A percentile compares a stretch with the other conserved stretches of the same genome.
Conservation (phyloP, 1,140 invertebrate genomes). For the Parapsyche elsis region DNA sequence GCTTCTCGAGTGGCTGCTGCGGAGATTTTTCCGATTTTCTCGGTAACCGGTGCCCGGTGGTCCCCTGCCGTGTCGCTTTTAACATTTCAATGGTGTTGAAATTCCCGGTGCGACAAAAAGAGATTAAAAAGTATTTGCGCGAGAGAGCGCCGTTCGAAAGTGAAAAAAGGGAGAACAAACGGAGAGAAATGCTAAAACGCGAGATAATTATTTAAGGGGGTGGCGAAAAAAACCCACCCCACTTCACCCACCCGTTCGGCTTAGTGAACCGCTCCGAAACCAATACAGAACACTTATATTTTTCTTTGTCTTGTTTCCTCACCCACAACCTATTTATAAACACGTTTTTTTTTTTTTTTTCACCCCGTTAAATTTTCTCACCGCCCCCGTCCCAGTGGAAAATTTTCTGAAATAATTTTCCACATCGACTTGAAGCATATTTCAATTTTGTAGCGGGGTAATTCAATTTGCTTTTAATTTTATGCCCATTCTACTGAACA, state of each 20-base stretch:
- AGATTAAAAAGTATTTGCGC: conserved; percentile 32
- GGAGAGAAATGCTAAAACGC: conserved; percentile 49
- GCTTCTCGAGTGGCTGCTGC: background rate
- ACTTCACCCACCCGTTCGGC: background rate
- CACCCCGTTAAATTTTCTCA: background rate
- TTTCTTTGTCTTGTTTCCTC: background rate
- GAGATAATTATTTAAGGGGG: conserved; percentile 49
- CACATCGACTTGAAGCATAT: background rate
- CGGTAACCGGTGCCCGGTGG: background rate
- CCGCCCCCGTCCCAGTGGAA: background rate
- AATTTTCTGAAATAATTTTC: background rate
- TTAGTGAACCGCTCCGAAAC: background rate
- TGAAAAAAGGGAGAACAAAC: conserved; percentile 38
- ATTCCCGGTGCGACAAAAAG: conserved; percentile 22
- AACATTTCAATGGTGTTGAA: conserved; percentile 28
- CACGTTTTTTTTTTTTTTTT: background rate
- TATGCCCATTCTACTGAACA: no score
- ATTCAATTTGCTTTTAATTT: background rate
- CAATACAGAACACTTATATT: conserved; percentile 20
- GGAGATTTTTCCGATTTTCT: conserved; percentile 3
- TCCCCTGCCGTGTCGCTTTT: conserved; percentile 10
- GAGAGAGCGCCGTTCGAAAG: conserved; percentile 7
- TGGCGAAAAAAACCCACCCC: background rate
- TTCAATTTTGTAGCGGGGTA: background rate
- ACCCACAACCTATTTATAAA: background rate